Conservation (phyloP, 1,140 invertebrate species). For the Euwallacea similis region DNA sequence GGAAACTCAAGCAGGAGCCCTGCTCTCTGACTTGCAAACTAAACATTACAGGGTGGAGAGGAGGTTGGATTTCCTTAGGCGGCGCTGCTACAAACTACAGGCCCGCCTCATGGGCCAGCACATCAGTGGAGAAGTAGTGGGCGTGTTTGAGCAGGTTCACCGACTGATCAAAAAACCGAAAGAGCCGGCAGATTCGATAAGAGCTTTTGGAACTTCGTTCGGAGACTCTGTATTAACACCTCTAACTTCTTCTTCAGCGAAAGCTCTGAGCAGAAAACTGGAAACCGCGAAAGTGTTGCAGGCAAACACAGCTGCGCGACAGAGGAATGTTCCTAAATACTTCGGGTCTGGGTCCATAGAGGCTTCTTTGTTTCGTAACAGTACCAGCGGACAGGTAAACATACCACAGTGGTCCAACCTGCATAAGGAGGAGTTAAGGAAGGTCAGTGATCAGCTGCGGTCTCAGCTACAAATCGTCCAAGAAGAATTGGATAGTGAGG, state of each 20-base stretch:
- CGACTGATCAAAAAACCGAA: constrained; percentile 54
- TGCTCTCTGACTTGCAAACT: constrained; percentile 52
- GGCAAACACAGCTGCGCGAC: constrained; percentile 46
- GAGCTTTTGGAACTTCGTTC: neutral
- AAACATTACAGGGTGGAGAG: constrained; percentile 68
- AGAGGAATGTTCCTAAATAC: constrained; percentile 57
- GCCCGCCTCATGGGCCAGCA: constrained; percentile 71
- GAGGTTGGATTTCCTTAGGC: constrained; percentile 68
- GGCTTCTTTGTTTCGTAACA: constrained; percentile 38
- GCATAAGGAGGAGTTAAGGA: constrained; percentile 61
- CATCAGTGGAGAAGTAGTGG: constrained; percentile 71
- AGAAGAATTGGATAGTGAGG: constrained; percentile 83
- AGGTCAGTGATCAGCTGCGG: constrained; percentile 68
- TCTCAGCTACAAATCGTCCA: constrained; percentile 73
- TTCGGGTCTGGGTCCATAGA: constrained; percentile 66
- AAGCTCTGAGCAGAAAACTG: constrained; percentile 59
- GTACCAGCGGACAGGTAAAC: constrained; percentile 54
- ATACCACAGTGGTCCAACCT: constrained; percentile 57
- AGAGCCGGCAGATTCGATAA: constrained; percentile 33
- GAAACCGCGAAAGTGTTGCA: constrained; percentile 54
- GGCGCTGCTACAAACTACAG: constrained; percentile 76
- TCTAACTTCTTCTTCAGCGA: constrained; percentile 59
- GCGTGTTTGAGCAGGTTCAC: constrained; percentile 71
- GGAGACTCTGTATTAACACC: constrained; percentile 43
- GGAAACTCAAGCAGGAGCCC: constrained; percentile 52